Conservation (phyloP, 1,140 invertebrate genomes). For the Anastrepha ludens region DNA sequence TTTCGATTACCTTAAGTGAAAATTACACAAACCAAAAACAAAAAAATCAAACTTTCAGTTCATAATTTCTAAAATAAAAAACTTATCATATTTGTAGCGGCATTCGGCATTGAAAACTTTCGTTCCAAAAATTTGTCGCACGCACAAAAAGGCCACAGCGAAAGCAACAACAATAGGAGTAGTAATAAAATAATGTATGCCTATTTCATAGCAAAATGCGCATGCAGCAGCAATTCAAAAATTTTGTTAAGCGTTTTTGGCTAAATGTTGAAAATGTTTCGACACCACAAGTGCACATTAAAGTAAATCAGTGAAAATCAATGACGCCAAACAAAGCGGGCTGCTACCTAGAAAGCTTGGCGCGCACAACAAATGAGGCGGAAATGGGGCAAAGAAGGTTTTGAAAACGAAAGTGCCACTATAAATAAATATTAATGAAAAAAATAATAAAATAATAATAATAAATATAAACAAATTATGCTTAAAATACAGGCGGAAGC, state of each 20-base stretch:
- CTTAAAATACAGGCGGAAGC: background rate
- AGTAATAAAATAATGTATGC: slow-evolving; percentile 4
- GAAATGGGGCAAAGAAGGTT: background rate
- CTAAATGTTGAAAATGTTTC: background rate
- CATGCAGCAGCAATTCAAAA: background rate
- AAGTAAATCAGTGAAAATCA: slow-evolving; percentile 1
- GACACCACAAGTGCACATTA: background rate
- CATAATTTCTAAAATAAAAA: background rate
- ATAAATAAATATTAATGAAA: too few relatives aligned
- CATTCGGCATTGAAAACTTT: background rate
- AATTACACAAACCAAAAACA: background rate
- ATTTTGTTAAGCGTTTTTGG: background rate
- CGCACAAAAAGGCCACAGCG: background rate
- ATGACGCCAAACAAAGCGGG: background rate
- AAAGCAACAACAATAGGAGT: background rate
- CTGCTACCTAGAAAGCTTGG: background rate
- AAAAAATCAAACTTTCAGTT: background rate
- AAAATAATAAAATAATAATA: background rate
- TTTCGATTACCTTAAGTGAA: background rate
- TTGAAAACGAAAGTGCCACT: slow-evolving; percentile 34
- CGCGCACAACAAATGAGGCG: background rate
- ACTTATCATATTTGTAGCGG: background rate
- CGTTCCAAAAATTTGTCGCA: background rate
- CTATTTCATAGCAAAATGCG: background rate
- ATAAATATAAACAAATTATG: slow-evolving; percentile 4